Base-by-base conservation (phyloP, 1,140 invertebrate genomes). In the Sinella curviseta region DNA sequence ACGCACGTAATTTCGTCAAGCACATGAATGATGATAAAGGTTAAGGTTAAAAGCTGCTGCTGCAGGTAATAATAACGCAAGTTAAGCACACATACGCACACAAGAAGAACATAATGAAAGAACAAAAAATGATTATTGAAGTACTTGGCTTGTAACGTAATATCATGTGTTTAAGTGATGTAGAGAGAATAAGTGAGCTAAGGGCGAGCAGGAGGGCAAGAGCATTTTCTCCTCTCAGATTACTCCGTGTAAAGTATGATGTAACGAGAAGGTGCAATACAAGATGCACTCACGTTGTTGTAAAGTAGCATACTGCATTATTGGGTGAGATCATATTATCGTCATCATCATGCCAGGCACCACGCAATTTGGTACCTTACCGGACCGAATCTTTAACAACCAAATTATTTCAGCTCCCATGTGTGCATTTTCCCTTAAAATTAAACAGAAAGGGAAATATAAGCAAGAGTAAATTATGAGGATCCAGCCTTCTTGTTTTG, bases 41-140 rank as follows among this genome's bases (percentile, higher is more conserved):
- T 70, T 70, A 70, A 70, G 65, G 65, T 70, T 70, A 70, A 70
- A 70, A 70, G 65, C 65, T 70, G 65, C 57, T 65, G 57, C 8
- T 31, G 65, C 26, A 70, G 28, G 57, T 33, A 70, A 31, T 65
- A 65, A 26, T 65, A n/a, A 65, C 16, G 8, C 24, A 12, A 14
- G 14, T 65, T 16, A 26, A 65, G 39, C 39, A 48, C 39, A 48
- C 20, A 8, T 8, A 48, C 8, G 39, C 24, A 26, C 57, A 65
- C 8, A 26, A n/a, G 24, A 26, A 17, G 16, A 26, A 65, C 4
- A 65, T 65, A 8, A 65, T 26, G 57, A 14, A 17, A 65, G 24
- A 17, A 26, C 3, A 14, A 65, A n/a, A 17, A 65, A 65, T 12
- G 16, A 12, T n/a, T n/a, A n/a, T 8, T 70, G 4, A 70, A 70